These are phyloP conservation scores for Ophiothrix spiculata DNA, from an alignment of 35 echinoderm and acorn worm species.

Conservation along the genomic window DNA sequence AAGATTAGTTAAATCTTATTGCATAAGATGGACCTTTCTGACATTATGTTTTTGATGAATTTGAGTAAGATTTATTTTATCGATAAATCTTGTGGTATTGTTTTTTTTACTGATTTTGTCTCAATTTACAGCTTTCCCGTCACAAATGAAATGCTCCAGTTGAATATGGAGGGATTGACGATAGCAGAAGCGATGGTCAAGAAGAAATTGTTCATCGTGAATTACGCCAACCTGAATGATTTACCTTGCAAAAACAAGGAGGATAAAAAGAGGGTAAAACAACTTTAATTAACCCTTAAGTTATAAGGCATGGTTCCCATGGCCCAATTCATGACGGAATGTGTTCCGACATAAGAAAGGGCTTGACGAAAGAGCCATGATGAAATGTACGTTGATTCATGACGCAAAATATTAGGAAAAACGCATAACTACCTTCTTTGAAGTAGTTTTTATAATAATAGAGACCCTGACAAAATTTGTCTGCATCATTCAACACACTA, in stretches of 20 bases:
- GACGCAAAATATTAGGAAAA: too few relatives aligned
- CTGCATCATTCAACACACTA: not conserved
- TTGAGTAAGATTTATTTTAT: not conserved
- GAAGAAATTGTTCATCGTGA: slow-evolving; percentile 59
- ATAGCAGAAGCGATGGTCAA: slow-evolving; percentile 56
- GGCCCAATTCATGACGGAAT: too few relatives aligned
- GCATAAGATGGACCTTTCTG: not conserved
- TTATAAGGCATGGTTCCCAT: not conserved
- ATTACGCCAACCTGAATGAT: slow-evolving; percentile 51
- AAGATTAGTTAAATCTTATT: too few relatives aligned
- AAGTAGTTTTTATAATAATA: too few relatives aligned
- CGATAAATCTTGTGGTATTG: not conserved
- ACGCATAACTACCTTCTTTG: too few relatives aligned
- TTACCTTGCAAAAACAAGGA: slow-evolving; percentile 1
- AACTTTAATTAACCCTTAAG: not conserved
- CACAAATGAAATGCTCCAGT: slow-evolving; percentile 69
- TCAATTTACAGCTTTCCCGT: slow-evolving; percentile 48
- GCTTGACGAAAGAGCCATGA: too few relatives aligned
- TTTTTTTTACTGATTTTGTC: too few relatives aligned
- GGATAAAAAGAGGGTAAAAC: not conserved
- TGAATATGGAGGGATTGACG: slow-evolving; percentile 57
- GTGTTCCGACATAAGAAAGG: too few relatives aligned
- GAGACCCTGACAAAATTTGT: too few relatives aligned
- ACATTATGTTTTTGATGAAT: not conserved
- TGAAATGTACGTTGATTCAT: too few relatives aligned